These are phyloP conservation scores for Rhegmatorhina hoffmannsi DNA, from an alignment of 2,113 vertebrate genomes.

Conservation along the genomic window DNA sequence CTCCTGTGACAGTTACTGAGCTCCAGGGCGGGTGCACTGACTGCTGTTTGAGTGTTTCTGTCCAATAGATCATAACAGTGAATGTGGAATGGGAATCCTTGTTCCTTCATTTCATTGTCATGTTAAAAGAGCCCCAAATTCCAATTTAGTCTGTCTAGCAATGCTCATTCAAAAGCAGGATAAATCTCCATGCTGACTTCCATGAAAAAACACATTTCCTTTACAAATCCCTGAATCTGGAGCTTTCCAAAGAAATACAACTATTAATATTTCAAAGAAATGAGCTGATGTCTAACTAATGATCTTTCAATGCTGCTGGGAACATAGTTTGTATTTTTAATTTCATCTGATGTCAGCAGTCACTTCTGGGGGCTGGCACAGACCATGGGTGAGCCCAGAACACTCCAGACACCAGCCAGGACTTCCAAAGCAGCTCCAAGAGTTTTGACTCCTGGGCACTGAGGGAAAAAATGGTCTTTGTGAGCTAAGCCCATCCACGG, in stretches of 20 bases:
- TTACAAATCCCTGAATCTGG: neutral
- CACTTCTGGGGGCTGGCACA: neutral
- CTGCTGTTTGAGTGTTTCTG: neutral
- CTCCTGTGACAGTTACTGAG: neutral
- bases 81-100: neutral
- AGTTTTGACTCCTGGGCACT: neutral
- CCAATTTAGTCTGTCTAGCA: neutral
- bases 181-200: neutral
- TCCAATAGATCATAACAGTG: neutral
- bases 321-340: neutral
- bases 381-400: neutral
- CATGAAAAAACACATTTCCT: neutral
- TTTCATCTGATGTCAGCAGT: neutral
- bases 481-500: conserved; percentile 1
- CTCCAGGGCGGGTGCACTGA: neutral
- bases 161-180: neutral
- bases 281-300: neutral
- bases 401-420: neutral
- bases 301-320: neutral
- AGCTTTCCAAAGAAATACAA: neutral
- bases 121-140: fast-evolving
- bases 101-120: neutral
- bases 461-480: neutral
- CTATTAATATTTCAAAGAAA: neutral
- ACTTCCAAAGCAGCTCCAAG: neutral